A percentile compares a stretch with the other conserved stretches of the same genome.
phyloP scores from a whole-genome alignment of 2,797 vertebrate species.

The Acomys russatus region DNA sequence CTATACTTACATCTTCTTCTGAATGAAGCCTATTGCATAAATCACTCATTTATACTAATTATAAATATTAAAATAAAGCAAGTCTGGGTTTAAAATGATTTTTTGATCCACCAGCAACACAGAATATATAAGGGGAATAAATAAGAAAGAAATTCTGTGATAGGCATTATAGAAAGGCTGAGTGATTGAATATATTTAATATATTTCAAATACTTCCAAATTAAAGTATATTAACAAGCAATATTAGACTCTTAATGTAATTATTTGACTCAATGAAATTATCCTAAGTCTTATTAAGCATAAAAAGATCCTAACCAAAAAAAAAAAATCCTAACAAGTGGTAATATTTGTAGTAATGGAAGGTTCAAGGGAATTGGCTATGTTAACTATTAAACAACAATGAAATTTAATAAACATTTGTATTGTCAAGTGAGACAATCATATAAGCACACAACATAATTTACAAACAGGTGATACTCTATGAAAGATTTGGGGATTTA shows the following conservation, averaged over 20 bases:
- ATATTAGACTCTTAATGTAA: slow-evolving; percentile 6
- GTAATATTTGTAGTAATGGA: slow-evolving; percentile 26
- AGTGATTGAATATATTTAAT: slow-evolving; percentile 12
- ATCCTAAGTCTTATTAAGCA: slow-evolving; percentile 24
- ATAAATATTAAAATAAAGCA: not conserved
- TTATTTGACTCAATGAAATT: slow-evolving; percentile 43
- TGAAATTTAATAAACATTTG: slow-evolving; percentile 21
- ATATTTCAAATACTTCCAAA: slow-evolving; percentile 43
- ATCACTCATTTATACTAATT: slow-evolving; percentile 25
- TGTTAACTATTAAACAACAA: slow-evolving; percentile 35
- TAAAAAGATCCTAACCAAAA: too few species aligned
- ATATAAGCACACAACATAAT: slow-evolving; percentile 24
- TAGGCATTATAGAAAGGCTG: not conserved
- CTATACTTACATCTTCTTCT: not conserved
- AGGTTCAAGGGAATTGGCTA: not conserved
- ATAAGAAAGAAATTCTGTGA: slow-evolving; percentile 45
- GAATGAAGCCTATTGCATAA: slow-evolving; percentile 32
- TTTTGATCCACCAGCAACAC: slow-evolving; percentile 1
- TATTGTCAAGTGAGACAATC: slow-evolving; percentile 27
- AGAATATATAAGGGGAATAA: slow-evolving; percentile 13
- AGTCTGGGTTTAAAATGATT: slow-evolving; percentile 27
- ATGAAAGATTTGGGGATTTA: not conserved
- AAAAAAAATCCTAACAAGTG: slow-evolving; percentile 26
- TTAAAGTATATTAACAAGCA: slow-evolving; percentile 40
- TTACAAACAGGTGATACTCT: slow-evolving; percentile 4